These are phyloP conservation scores for Cepaea hortensis DNA, from an alignment of 2,888 invertebrate species.

Conservation along the genomic window DNA sequence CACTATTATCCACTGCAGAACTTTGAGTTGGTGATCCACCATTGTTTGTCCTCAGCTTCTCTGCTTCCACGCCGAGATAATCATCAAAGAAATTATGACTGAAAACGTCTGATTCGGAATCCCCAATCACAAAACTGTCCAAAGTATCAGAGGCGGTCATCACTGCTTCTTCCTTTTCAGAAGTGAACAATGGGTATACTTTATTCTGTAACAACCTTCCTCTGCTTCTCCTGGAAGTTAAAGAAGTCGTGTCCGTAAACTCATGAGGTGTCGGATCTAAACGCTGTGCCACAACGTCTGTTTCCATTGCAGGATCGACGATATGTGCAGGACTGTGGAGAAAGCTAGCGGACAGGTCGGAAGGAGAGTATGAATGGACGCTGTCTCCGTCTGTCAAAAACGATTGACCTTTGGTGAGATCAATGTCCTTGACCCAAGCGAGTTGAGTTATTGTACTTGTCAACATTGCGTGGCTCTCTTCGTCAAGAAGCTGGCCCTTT, in stretches of 20 bases:
- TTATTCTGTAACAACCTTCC: constrained; percentile 28
- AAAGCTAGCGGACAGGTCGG: neutral
- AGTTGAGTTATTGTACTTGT: constrained; percentile 78
- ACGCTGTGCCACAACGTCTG: too few relatives aligned
- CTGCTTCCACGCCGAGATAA: too few relatives aligned
- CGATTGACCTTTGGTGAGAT: constrained; percentile 68
- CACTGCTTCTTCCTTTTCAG: neutral
- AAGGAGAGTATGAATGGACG: constrained; percentile 38
- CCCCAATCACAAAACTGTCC: neutral
- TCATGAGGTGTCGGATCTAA: neutral
- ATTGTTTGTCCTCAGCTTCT: too few relatives aligned
- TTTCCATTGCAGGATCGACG: neutral
- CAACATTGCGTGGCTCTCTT: constrained; percentile 47
- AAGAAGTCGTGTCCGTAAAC: neutral
- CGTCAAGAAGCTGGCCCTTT: constrained; percentile 22
- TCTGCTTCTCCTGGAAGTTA: neutral
- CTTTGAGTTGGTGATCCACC: too few relatives aligned
- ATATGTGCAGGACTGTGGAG: neutral
- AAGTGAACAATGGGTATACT: constrained; percentile 24
- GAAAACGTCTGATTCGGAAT: neutral
- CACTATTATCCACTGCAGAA: too few relatives aligned
- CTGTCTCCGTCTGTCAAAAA: constrained; percentile 58
- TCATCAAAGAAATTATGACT: neutral
- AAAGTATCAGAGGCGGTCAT: constrained; percentile 17
- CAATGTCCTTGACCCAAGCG: constrained; percentile 87